Percentiles rank a stretch among this genome's conserved stretches.
phyloP scores from a whole-genome alignment of 1,140 invertebrate genomes.

The Drosophila punjabiensis region DNA sequence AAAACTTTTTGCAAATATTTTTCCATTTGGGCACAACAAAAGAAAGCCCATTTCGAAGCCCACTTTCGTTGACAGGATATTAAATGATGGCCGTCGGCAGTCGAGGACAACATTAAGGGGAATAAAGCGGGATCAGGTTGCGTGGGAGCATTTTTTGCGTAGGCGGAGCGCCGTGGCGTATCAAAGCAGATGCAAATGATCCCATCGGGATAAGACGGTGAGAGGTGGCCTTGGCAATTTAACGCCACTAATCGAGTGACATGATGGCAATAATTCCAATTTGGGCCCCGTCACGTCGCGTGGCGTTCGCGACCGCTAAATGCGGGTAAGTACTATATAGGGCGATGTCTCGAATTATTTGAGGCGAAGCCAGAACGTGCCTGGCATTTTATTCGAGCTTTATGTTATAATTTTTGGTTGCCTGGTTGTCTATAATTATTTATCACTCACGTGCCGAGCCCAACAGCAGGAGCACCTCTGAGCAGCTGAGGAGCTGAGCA shows the following conservation, averaged over 20 bases:
- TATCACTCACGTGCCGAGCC: conserved; percentile 66
- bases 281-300: conserved; percentile 62
- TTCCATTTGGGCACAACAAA: background rate
- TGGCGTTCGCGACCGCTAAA: conserved; percentile 61
- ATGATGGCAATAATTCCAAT: conserved; percentile 80
- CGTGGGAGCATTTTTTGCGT: conserved; percentile 11
- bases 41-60: background rate
- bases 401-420: conserved; percentile 59
- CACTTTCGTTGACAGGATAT: conserved; percentile 63
- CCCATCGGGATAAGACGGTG: background rate
- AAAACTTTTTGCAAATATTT: conserved; percentile 22
- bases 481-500: conserved; percentile 5
- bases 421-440: conserved; percentile 72
- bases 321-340: conserved; percentile 27
- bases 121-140: conserved; percentile 12
- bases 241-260: conserved; percentile 80
- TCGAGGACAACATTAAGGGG: conserved; percentile 11
- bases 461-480: conserved; percentile 24
- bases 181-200: conserved; percentile 50
- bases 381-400: conserved; percentile 55
- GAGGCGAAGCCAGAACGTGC: conserved; percentile 55
- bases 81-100: conserved; percentile 53
- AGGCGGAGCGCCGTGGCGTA: conserved; percentile 15
- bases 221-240: conserved; percentile 68
- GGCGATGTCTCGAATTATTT: conserved; percentile 27